A percentile compares a stretch with the other conserved stretches of the same genome.
These are phyloP conservation scores for Esperia sulphurella DNA, from an alignment of 2,888 invertebrate species.

Conservation along the genomic window DNA sequence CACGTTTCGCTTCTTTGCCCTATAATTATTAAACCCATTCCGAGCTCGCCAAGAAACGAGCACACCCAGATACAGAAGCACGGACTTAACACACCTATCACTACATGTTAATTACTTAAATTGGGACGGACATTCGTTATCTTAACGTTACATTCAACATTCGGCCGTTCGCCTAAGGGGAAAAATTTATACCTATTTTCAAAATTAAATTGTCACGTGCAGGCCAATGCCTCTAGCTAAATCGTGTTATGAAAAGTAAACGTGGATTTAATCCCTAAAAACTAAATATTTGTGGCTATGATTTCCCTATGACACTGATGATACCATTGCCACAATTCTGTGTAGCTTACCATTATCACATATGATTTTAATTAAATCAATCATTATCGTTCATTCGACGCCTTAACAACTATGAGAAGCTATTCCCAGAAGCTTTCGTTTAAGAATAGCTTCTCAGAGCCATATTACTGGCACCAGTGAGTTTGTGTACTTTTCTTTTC, in stretches of 20 bases:
- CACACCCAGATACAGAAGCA: slow-evolving; percentile 30
- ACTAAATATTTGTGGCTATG: too few species aligned
- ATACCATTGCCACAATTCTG: not conserved
- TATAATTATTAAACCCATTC: slow-evolving; percentile 73
- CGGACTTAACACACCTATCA: not conserved
- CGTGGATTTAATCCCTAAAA: not conserved
- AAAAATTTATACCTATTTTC: slow-evolving; percentile 6
- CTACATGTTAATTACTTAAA: slow-evolving; percentile 6
- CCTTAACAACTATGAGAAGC: not conserved
- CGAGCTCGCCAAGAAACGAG: slow-evolving; percentile 53
- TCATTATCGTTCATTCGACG: not conserved
- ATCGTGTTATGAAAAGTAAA: not conserved
- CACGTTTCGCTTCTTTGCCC: slow-evolving; percentile 66
- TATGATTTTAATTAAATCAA: not conserved
- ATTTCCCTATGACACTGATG: too few species aligned
- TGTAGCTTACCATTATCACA: too few species aligned
- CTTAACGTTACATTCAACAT: slow-evolving; percentile 11
- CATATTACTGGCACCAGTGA: slow-evolving; percentile 1
- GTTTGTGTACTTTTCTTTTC: slow-evolving; percentile 19
- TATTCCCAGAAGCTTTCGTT: not conserved
- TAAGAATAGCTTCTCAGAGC: slow-evolving; percentile 1
- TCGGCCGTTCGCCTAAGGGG: not conserved
- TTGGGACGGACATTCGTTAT: slow-evolving; percentile 9
- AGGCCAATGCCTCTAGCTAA: not conserved
- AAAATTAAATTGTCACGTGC: slow-evolving; percentile 3